Evolutionary conservation across 1,140 invertebrate species (phyloP), one percentile per base, ranked within the genome.

Genomic region (Drosophila obscura): DNA sequence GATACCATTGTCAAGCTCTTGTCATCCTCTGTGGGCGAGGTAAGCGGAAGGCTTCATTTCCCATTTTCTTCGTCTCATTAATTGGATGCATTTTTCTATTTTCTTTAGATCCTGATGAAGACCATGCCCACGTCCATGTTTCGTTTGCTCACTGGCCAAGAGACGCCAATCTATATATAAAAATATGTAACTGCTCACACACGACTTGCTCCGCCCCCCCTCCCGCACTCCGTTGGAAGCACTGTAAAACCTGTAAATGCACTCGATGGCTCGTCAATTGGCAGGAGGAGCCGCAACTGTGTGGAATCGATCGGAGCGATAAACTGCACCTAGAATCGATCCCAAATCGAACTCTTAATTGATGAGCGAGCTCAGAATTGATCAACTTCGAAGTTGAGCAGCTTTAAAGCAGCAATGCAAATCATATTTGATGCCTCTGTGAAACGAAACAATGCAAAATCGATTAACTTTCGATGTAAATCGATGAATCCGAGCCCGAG

Each of bases 91-190:
- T 16, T 7, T 11, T 13, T 8, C 5, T 1, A 2, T 22, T 19
- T 13, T 4, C 19, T 28, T 50, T 22, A 99, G 98, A 99, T 99
- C 85, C 94, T 99, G 73, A 99, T 99, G 98, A 99, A 99, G 93
- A 99, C 99, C 53, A 99, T 99, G 99, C 99, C 99, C 72, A 99
- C 99, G 65, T 99, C 99, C 55, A 99, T 99, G 97, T 99, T 99
- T 94, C 95, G 98, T 87, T 94, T 99, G 91, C 93, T 99, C 90
- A 99, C 99, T 65, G 99, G 99, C 62, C 99, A 99, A 93, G 99
- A 99, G 93, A 98, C 97, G 91, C 99, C 99, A 80, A 97, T 99
- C 93, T 99, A 99, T 93, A 99, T 99, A 93, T 97, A 96, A 96
- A 67, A 26, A 35, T 41, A 48, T 39, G 24, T 22, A 52, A 44